Evolutionary conservation across 2,888 invertebrate species (phyloP), one percentile per base, ranked within the genome.

Genomic region (Leptothorax acervorum): DNA sequence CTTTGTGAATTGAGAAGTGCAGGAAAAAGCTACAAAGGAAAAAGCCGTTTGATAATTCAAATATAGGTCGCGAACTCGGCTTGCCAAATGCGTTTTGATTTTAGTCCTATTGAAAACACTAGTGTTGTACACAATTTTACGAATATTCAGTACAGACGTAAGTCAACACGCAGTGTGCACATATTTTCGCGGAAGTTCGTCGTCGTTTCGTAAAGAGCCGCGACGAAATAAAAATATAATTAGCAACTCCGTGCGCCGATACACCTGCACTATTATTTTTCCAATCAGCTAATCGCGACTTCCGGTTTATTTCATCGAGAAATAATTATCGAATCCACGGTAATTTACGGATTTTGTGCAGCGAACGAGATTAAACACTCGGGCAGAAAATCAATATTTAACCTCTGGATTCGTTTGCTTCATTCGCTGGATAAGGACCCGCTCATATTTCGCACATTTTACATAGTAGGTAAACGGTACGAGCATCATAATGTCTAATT

Each of bases 111-210:
- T 70, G 70, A 78, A 70, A 68, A 66, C 68, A 60, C 55, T 74
- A 55, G 62, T 68, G 60, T 76, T 81, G 65, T 78, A 76, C 51
- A 65, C 60, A 85, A 85, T 83, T 87, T 85, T 57, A 70, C 53
- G 81, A 60, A 73, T 85, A 82, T 73, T 62, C 85, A 48, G 84
- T 85, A 74, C 68, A 86, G 83, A 86, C 70, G 45, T 68, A 62
- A 60, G 63, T 31, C 74, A 76, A 35, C 42, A 35, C 35, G 42
- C 42, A 35, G 11, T 2, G 11, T 28, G 60, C 42, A 68, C 53
- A 78, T 62, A 78, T 71, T 48, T 66, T 31, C 53, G 18, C 51
- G 12, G 1, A 45, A 78, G 2, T n/a, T 51, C 60, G 75, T 51
- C 6, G 18, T 42, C 42, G 53, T 51, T 48, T 60, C 48, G 66